phyloP scores from a whole-genome alignment of 92 coral and sea anemone genomes.

The Epizoanthus fatuus region DNA sequence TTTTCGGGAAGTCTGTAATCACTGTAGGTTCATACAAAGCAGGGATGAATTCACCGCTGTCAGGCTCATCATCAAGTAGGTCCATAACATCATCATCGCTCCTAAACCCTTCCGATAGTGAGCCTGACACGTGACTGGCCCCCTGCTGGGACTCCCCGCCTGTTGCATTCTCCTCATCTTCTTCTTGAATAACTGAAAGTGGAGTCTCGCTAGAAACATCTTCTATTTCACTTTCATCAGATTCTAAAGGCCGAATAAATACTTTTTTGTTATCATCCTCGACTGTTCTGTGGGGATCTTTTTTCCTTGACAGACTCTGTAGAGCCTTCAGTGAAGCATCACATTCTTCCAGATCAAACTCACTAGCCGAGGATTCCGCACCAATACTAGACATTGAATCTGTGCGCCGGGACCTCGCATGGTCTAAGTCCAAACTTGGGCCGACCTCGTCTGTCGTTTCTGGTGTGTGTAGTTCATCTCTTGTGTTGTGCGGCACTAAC shows the following conservation, averaged over 20 bases:
- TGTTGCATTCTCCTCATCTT: conserved; percentile 84
- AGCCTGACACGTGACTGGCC: conserved; percentile 71
- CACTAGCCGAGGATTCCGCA: conserved; percentile 71
- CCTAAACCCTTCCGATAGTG: conserved; percentile 90
- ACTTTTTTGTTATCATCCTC: conserved; percentile 54
- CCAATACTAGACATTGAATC: conserved; percentile 35
- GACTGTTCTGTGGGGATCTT: conserved; percentile 10
- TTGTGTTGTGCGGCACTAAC: neutral
- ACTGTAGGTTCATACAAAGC: conserved; percentile 44
- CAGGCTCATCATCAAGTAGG: conserved; percentile 85
- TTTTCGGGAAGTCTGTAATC: conserved; percentile 45
- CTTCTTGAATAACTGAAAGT: conserved; percentile 94
- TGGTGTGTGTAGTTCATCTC: neutral
- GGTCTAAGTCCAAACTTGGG: conserved; percentile 1
- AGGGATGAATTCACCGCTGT: conserved; percentile 60
- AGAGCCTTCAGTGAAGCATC: conserved; percentile 69
- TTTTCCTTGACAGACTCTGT: conserved; percentile 51
- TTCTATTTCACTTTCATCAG: conserved; percentile 87
- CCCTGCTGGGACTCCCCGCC: conserved; percentile 55
- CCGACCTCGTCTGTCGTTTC: neutral
- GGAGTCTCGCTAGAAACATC: conserved; percentile 83
- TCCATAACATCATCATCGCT: conserved; percentile 99
- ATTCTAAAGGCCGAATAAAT: conserved; percentile 72
- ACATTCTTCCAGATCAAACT: conserved; percentile 80
- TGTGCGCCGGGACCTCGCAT: neutral